A percentile compares a stretch with the other conserved stretches of the same genome.
These are phyloP conservation scores for Panthera uncia DNA, from an alignment of 2,113 vertebrate species.

Conservation along the genomic window DNA sequence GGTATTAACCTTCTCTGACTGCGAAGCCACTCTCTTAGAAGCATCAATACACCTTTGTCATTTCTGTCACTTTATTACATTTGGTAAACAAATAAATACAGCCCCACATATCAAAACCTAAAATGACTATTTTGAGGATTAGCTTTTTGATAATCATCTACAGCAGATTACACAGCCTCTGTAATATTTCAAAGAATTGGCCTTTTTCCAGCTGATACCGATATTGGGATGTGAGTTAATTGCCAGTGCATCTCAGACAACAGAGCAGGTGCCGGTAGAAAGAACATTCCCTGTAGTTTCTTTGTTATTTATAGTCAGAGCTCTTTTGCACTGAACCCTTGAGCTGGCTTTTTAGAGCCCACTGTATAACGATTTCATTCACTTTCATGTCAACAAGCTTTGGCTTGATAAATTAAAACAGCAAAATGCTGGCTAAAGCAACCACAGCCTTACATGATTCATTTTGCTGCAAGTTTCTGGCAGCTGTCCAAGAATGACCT, in stretches of 20 bases:
- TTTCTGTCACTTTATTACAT: slow-evolving; percentile 51
- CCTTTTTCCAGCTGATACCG: slow-evolving; percentile 44
- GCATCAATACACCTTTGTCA: background rate
- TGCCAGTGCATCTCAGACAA: slow-evolving; percentile 57
- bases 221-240: slow-evolving; percentile 48
- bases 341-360: slow-evolving; percentile 76
- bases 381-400: slow-evolving; percentile 82
- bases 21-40: background rate
- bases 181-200: slow-evolving; percentile 65
- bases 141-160: slow-evolving; percentile 39
- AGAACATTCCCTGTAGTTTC: slow-evolving; percentile 58
- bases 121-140: background rate
- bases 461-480: slow-evolving; percentile 81
- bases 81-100: slow-evolving; percentile 50
- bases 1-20: background rate
- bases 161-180: slow-evolving; percentile 1
- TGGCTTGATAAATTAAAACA: slow-evolving; percentile 84
- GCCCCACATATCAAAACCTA: background rate
- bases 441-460: slow-evolving; percentile 52
- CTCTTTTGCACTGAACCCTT: slow-evolving; percentile 73
- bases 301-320: slow-evolving; percentile 77
- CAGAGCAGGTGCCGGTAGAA: slow-evolving; percentile 44
- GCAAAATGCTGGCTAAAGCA: slow-evolving; percentile 80
- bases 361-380: slow-evolving; percentile 79
- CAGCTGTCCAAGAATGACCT: slow-evolving; percentile 79